Evolutionary conservation across 2,797 vertebrate genomes (phyloP).

Genomic region (Acanthis flammea): DNA sequence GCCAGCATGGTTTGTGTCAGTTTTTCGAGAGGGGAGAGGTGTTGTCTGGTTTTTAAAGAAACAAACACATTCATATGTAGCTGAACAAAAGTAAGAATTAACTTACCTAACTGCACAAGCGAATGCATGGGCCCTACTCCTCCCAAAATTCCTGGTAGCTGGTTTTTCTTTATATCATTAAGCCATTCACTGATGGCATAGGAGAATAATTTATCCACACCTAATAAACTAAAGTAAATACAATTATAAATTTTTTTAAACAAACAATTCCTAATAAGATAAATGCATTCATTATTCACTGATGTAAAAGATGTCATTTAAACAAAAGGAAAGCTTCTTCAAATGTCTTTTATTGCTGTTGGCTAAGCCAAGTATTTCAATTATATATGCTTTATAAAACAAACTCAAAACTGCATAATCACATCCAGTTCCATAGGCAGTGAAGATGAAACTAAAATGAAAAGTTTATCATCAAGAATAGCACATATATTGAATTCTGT

Average conservation of each 20-base stretch:
- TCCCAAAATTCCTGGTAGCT: slow-evolving; percentile 93
- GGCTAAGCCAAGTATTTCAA: background rate
- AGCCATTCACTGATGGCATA: slow-evolving; percentile 97
- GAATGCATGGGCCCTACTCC: slow-evolving; percentile 99
- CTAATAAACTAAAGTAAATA: slow-evolving; percentile 84
- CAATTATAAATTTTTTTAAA: background rate
- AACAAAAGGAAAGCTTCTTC: background rate
- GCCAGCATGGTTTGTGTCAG: background rate
- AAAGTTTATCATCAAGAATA: background rate
- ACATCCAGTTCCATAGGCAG: background rate
- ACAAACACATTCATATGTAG: background rate
- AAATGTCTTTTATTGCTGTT: background rate
- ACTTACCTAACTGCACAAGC: slow-evolving; percentile 91
- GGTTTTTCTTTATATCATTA: slow-evolving; percentile 96
- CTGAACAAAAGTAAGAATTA: background rate
- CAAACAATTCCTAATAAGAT: background rate
- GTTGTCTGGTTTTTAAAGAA: background rate
- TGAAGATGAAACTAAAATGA: background rate
- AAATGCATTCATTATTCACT: background rate
- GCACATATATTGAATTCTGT: background rate
- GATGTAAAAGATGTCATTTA: background rate
- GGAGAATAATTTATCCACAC: slow-evolving; percentile 94
- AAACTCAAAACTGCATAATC: background rate
- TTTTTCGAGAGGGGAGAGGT: background rate
- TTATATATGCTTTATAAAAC: background rate